phyloP scores from a whole-genome alignment of 2,888 invertebrate species.

The Synergus umbraculus region DNA sequence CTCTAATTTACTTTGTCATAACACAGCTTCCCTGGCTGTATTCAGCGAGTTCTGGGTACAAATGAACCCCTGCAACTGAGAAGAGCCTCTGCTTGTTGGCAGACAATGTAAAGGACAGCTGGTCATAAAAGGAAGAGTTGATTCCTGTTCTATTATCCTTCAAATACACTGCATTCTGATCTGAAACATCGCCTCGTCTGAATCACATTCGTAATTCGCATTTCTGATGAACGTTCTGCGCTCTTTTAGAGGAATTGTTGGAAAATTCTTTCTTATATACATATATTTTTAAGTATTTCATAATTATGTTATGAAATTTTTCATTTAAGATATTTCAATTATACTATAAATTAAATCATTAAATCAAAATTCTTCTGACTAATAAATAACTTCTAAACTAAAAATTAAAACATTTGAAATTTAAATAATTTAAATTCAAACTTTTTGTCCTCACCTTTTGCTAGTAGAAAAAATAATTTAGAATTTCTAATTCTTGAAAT shows the following conservation, averaged over 20 bases:
- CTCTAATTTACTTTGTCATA: constrained; percentile 32
- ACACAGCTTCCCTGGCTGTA: constrained; percentile 12
- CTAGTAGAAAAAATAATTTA: too few relatives aligned
- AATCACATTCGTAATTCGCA: constrained; percentile 7
- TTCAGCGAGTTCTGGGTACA: constrained; percentile 9
- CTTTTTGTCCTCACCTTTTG: too few relatives aligned
- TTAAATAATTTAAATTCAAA: too few relatives aligned
- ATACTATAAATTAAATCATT: too few relatives aligned
- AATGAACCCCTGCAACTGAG: constrained; percentile 36
- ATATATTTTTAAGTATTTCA: too few relatives aligned
- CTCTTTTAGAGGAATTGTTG: not conserved
- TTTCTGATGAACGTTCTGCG: not conserved
- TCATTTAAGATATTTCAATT: too few relatives aligned
- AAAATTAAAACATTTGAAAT: too few relatives aligned
- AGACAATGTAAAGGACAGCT: constrained; percentile 34
- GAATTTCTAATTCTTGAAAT: too few relatives aligned
- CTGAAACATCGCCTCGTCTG: not conserved
- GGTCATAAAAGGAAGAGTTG: constrained; percentile 31
- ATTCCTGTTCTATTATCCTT: constrained; percentile 20
- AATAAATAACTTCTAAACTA: too few relatives aligned
- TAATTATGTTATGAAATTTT: too few relatives aligned
- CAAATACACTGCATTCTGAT: constrained; percentile 32
- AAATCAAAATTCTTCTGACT: too few relatives aligned
- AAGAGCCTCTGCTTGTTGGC: constrained; percentile 20
- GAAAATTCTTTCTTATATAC: not conserved